Evolutionary conservation across 2,888 invertebrate species (phyloP), one percentile per base, ranked within the genome.

Genomic region (Caenorhabditis sp.): DNA sequence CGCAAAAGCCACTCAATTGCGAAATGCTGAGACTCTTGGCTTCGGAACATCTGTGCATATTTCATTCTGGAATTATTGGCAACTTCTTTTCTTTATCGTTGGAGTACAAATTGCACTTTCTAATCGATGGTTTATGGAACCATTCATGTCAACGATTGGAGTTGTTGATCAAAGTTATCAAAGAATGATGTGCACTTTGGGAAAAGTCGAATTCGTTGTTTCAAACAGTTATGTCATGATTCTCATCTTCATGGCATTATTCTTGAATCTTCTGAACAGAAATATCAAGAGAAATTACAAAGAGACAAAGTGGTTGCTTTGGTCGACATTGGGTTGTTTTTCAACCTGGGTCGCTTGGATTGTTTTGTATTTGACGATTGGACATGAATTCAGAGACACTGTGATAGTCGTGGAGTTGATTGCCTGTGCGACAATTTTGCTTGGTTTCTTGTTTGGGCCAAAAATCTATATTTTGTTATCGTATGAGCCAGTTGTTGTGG

Each of bases 211-310:
- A 60, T 84, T 85, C 70, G 77, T 83, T 10, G 63, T 81, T 14
- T 81, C 83, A 25, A 83, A 84, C 64, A 73, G 74, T 69, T 82
- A 87, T 75, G 83, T 81, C 17, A 71, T 84, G 63, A 73, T 87
- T 52, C 81, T 87, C 36, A 81, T 87, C 26, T 67, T 81, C 3
- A 67, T 87, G 67, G 82, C 85, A n/a, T 74, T 87, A 25, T 82
- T 84, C 72, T 70, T 87, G 59, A 85, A 84, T 58, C 65, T 77
- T 23, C 72, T 81, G 43, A 86, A 85, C 57, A 67, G 85, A 23
- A 85, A 86, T 60, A 85, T 87, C 76, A 86, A 85, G 67, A 78
- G 87, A 36, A 87, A 87, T 70, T 87, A 87, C 73, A 86, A 87
- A 80, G 87, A 87, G 71, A 84, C 87, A 43, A 86, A 86, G 58